Evolutionary conservation across 2,113 vertebrate species (phyloP), one percentile per base, ranked within the genome.

Genomic region (Tyto alba): DNA sequence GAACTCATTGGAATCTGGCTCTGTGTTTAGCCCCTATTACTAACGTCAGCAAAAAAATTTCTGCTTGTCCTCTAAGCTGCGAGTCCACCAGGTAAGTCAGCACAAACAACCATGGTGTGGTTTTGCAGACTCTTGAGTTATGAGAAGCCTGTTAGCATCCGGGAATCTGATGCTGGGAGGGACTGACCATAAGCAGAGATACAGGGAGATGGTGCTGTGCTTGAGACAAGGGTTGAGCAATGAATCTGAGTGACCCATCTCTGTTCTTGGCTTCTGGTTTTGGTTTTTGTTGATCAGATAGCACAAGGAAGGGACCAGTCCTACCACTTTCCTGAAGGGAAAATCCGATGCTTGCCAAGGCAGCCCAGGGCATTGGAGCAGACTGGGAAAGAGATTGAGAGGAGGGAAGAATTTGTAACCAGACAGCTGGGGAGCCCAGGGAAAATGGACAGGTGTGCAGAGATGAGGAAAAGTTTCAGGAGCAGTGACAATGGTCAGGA

Each of bases 91-190:
- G 52, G 26, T 66, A 6, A 56, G 62, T 66, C 59, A 25, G 12
- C 27, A 40, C 0, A 6, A 62, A 57, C 50, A 53, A 2, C 0
- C 2, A 6, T 5, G 16, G 19, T 36, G 57, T 68, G 40, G 4
- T 62, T 79, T 52, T 66, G 45, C 45, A 73, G 83, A 41, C 55
- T 38, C 32, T 60, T 45, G 53, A 30, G n/a, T 79, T 27, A 1
- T 4, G 36, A 85, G 79, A 76, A 84, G 68, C 21, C 43, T 6
- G 0, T 53, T 59, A 67, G 43, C 36, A 47, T 50, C n/a, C 47
- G 59, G 59, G 55, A 76, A 77, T 55, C 18, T 2, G 1, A 3
- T 25, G 6, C 5, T 32, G 64, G 27, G 41, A 62, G 47, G 19
- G 60, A 5, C 30, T 81, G 38, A 11, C 64, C 50, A 25, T 48